Evolutionary conservation across 1,140 invertebrate species (phyloP).

Genomic region (Alviniconcha marisindica): DNA sequence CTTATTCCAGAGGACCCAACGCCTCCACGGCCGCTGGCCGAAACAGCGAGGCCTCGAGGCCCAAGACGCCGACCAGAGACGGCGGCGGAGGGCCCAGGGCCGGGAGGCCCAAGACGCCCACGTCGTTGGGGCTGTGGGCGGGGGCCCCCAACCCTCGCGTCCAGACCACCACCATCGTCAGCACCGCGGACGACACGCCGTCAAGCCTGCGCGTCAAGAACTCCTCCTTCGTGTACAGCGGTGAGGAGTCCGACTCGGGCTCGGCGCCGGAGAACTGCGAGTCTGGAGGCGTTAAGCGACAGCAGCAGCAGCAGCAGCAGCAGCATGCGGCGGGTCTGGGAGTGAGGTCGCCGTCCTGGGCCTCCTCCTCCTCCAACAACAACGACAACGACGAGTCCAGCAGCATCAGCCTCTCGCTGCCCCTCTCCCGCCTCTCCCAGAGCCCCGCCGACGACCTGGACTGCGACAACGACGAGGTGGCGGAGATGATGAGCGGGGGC

Average conservation of each 20-base stretch:
- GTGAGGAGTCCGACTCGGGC: neutral
- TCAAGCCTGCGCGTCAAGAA: neutral
- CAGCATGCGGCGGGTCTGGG: neutral
- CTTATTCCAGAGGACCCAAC: neutral
- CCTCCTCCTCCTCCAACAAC: too few species aligned
- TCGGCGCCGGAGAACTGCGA: neutral
- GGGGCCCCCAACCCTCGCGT: neutral
- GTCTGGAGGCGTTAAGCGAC: neutral
- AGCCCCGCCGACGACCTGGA: slow-evolving; percentile 34
- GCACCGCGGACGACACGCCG: neutral
- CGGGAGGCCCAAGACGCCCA: neutral
- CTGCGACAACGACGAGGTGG: slow-evolving; percentile 2
- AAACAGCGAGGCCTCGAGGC: neutral
- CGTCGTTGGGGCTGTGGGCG: neutral
- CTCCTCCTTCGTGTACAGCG: slow-evolving; percentile 34
- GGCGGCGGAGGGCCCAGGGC: neutral
- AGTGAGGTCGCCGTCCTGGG: neutral
- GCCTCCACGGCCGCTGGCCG: neutral
- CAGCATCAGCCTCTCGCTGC: neutral
- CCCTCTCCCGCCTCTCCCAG: neutral
- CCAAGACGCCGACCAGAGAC: slow-evolving; percentile 30
- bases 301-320: too few species aligned
- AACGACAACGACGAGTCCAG: neutral
- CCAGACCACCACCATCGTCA: neutral
- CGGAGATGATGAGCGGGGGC: neutral